These are phyloP conservation scores for Microchrysa polita DNA, from an alignment of 2,888 invertebrate species.

Conservation along the genomic window DNA sequence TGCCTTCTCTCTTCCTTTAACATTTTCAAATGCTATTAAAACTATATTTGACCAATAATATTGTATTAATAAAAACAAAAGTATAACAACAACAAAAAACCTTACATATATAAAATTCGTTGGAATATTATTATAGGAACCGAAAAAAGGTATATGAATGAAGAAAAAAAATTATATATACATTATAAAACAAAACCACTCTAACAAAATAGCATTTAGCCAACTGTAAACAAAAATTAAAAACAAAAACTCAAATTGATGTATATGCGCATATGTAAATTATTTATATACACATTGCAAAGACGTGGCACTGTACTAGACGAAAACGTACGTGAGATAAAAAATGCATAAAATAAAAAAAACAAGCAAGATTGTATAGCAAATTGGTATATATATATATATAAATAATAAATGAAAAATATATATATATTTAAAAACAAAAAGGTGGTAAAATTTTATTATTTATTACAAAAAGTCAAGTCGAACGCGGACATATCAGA, in stretches of 20 bases:
- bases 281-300: conserved; percentile 28
- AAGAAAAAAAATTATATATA: too few species aligned
- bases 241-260: neutral
- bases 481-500: conserved; percentile 49
- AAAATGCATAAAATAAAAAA: conserved; percentile 10
- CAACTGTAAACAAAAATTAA: conserved; percentile 18
- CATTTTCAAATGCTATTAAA: neutral
- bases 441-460: neutral
- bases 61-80: neutral
- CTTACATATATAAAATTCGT: conserved; percentile 14
- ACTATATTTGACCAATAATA: conserved; percentile 28
- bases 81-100: too few species aligned
- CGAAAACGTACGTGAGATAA: neutral
- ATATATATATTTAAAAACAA: conserved; percentile 6
- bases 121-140: conserved; percentile 30
- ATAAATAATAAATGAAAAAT: neutral
- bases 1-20: too few species aligned
- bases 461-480: conserved; percentile 9
- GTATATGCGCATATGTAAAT: conserved; percentile 29
- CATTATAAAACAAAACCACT: conserved; percentile 18
- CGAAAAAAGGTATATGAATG: conserved; percentile 1
- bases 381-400: conserved; percentile 23
- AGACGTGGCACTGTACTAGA: conserved; percentile 2
- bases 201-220: conserved; percentile 29
- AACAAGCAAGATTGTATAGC: conserved; percentile 25